Percentiles rank a stretch among this genome's conserved stretches.
phyloP scores from a whole-genome alignment of 2,888 invertebrate genomes.

The Drosophila colorata region DNA sequence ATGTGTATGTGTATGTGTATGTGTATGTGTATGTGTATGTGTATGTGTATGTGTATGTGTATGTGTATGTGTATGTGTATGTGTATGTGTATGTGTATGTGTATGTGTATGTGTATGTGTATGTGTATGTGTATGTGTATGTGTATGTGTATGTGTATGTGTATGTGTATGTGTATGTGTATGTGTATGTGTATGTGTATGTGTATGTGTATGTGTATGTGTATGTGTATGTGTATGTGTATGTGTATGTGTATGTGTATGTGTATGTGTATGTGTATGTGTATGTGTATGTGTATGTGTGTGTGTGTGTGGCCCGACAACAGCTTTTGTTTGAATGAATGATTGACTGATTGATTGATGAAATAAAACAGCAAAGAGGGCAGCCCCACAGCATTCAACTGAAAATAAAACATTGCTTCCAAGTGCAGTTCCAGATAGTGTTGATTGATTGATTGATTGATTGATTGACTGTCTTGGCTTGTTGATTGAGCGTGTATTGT shows the following conservation, averaged over 20 bases:
- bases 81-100: slow-evolving; percentile 32
- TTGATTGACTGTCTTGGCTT: slow-evolving; percentile 44
- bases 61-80: slow-evolving; percentile 26
- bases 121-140: slow-evolving; percentile 26
- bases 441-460: slow-evolving; percentile 54
- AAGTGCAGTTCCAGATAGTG: slow-evolving; percentile 23
- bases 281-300: slow-evolving; percentile 19
- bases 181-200: slow-evolving; percentile 26
- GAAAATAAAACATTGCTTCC: neutral
- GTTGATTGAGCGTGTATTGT: slow-evolving; percentile 63
- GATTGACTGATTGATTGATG: slow-evolving; percentile 40
- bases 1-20: slow-evolving; percentile 26
- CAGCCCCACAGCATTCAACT: too few relatives aligned
- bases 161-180: slow-evolving; percentile 23
- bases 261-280: slow-evolving; percentile 29
- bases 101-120: slow-evolving; percentile 23
- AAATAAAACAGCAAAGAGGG: slow-evolving; percentile 51
- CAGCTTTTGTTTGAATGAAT: slow-evolving; percentile 39
- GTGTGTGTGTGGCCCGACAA: slow-evolving; percentile 44
- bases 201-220: slow-evolving; percentile 32
- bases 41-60: slow-evolving; percentile 23
- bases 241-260: slow-evolving; percentile 26
- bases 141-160: slow-evolving; percentile 32
- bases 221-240: slow-evolving; percentile 23
- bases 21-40: slow-evolving; percentile 32